Conservation (phyloP, 2,888 invertebrate species). For the Ferdinandea cuprea region DNA sequence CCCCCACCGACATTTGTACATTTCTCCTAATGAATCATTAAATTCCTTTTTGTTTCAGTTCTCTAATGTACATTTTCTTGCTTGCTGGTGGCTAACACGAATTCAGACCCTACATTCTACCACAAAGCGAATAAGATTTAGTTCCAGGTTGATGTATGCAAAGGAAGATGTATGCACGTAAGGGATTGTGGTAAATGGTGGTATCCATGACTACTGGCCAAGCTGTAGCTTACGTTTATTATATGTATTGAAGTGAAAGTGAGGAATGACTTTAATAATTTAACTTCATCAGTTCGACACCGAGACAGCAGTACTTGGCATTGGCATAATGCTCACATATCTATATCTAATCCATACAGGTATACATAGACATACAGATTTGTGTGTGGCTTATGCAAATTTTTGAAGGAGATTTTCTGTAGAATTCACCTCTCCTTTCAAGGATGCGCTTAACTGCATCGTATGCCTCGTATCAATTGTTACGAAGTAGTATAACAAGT, state of each 20-base stretch:
- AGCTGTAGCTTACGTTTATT: not conserved
- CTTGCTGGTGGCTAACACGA: constrained; percentile 2
- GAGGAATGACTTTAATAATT: constrained; percentile 44
- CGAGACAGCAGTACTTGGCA: not conserved
- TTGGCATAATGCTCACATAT: too few species aligned
- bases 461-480: not conserved
- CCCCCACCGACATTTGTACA: not conserved
- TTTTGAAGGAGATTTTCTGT: not conserved
- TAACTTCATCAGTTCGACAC: constrained; percentile 24
- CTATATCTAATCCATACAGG: too few species aligned
- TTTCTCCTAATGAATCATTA: constrained; percentile 4
- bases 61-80: not conserved
- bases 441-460: not conserved
- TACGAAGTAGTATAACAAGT: not conserved
- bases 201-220: constrained; percentile 16
- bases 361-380: not conserved
- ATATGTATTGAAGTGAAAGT: constrained; percentile 29
- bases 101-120: constrained; percentile 24
- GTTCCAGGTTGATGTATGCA: constrained; percentile 9
- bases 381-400: constrained; percentile 21
- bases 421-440: not conserved
- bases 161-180: not conserved
- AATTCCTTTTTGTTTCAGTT: constrained; percentile 9
- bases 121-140: constrained; percentile 41
- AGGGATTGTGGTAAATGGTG: not conserved